Conservation (phyloP, 1,140 invertebrate species). For the Leptopilina boulardi region DNA sequence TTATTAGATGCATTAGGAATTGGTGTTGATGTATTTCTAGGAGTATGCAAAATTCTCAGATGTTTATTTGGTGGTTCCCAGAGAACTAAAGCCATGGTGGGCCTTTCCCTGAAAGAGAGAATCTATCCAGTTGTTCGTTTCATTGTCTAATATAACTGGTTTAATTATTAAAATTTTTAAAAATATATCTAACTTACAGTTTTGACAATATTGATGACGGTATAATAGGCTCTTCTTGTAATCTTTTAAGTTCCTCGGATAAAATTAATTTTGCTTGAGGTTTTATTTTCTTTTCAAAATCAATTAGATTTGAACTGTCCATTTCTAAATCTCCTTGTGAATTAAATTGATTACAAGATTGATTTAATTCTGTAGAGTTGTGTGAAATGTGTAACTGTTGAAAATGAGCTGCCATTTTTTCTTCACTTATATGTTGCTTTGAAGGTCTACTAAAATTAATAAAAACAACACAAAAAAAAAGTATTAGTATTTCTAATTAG, state of each 20-base stretch:
- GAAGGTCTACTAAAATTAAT: conserved; percentile 73
- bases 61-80: conserved; percentile 84
- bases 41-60: conserved; percentile 65
- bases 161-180: no score
- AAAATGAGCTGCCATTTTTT: conserved; percentile 87
- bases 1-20: conserved; percentile 44
- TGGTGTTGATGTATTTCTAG: conserved; percentile 52
- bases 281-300: conserved; percentile 57
- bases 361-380: conserved; percentile 52
- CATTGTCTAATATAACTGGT: neutral
- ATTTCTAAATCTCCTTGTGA: conserved; percentile 55
- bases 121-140: conserved; percentile 52
- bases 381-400: conserved; percentile 82
- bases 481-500: no score
- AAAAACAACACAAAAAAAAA: no score
- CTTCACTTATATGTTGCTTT: conserved; percentile 89
- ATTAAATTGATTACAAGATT: conserved; percentile 35
- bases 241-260: conserved; percentile 83
- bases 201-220: conserved; percentile 78
- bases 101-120: conserved; percentile 78
- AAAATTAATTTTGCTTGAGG: conserved; percentile 76
- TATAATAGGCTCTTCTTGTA: conserved; percentile 79
- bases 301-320: conserved; percentile 46
- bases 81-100: conserved; percentile 85
- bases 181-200: conserved; percentile 70